Evolutionary conservation across 2,113 vertebrate genomes (phyloP).

Genomic region (Thalassarche chlororhynchos): DNA sequence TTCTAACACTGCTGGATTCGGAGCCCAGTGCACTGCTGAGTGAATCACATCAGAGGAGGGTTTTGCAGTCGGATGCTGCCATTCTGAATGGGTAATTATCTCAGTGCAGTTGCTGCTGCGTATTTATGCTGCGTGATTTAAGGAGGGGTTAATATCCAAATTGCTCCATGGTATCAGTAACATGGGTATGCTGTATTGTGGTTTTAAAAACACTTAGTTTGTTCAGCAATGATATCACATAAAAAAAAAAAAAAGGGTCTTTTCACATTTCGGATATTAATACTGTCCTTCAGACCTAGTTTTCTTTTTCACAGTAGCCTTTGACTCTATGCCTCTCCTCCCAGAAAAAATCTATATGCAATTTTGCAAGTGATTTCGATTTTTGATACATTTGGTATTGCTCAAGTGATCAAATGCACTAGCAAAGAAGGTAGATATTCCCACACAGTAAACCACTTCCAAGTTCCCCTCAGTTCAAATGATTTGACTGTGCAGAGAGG

Average conservation of each 20-base stretch:
- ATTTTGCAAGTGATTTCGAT: neutral
- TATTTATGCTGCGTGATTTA: neutral
- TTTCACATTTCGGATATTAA: neutral
- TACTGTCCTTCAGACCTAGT: neutral
- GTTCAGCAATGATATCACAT: neutral
- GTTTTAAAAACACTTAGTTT: neutral
- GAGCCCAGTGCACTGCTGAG: neutral
- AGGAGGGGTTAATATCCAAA: neutral
- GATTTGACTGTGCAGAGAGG: neutral
- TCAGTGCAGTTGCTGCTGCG: fast-evolving
- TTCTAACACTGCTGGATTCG: neutral
- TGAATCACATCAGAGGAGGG: neutral
- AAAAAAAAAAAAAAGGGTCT: neutral
- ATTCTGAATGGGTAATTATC: constrained; percentile 25
- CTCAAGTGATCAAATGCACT: too few relatives aligned
- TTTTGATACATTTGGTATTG: neutral
- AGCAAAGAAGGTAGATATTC: neutral
- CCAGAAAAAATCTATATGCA: neutral
- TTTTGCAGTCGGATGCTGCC: neutral
- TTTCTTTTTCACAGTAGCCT: neutral
- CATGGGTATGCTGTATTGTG: neutral
- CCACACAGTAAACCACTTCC: neutral
- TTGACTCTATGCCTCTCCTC: neutral
- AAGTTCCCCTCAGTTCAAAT: neutral
- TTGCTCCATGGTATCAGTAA: neutral